Evolutionary conservation across 2,113 vertebrate genomes (phyloP), one percentile per base, ranked within the genome.

Genomic region (Albula goreensis): DNA sequence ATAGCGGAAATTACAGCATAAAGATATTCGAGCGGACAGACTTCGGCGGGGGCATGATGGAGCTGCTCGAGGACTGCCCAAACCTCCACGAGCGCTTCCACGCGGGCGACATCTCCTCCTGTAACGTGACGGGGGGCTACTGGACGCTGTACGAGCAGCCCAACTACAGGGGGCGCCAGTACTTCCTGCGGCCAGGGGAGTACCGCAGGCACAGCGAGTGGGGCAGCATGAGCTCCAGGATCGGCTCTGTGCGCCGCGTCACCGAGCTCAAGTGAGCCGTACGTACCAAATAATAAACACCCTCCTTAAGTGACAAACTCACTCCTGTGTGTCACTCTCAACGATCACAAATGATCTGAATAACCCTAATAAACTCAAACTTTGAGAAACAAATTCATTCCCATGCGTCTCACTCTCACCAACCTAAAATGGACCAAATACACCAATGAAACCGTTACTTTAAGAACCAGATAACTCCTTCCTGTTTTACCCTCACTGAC

Each of bases 61-160:
- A 95, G 89, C 83, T 95, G 13, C 91, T 83, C 0, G 92, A 94
- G 5, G 95, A 96, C 92, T 95, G 93, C 87, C 83, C 94, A 41
- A 92, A 94, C 11, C 91, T 96, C 15, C 81, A 93, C 0, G 90
- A 95, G 49, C 88, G 84, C 53, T 95, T 95, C 92, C 93, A 92
- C 90, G 94, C 91, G 77, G 91, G 83, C 10, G 91, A 96, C 90
- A 91, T 95, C 90, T 92, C 90, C 81, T 95, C 95, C 1, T 86
- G 63, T 79, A 93, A 94, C 0, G 87, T 95, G 84, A 91, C 95
- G 92, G 94, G 96, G 83, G 93, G 92, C 90, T 95, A 89, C 90
- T 94, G 93, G 91, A 89, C 94, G 56, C 93, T 96, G 87, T 92
- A 93, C 0, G 93, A 96, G 90, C 89, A 95, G 91, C 89, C 92